phyloP scores from a whole-genome alignment of 37 sponge, comb jelly and placozoan species.

The Crambe crambe region DNA sequence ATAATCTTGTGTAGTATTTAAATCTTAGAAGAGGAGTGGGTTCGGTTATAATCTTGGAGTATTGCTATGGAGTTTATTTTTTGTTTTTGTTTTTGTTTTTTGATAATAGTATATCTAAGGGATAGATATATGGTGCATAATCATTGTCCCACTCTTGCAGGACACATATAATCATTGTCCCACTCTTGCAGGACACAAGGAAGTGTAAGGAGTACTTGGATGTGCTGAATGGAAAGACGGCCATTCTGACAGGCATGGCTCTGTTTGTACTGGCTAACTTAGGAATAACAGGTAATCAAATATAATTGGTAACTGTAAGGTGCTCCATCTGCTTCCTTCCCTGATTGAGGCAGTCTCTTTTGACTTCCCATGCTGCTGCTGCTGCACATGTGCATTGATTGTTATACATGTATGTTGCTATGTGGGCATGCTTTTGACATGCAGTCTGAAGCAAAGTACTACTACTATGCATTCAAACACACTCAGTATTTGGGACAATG shows the following conservation, averaged over 20 bases:
- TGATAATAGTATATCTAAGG: not conserved
- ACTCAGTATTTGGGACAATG: no score
- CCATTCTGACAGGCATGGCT: slow-evolving; percentile 27
- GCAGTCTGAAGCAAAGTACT: no score
- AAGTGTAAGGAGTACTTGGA: slow-evolving; percentile 41
- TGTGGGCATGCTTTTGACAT: no score
- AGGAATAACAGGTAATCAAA: not conserved
- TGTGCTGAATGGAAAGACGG: slow-evolving; percentile 48
- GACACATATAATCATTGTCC: not conserved
- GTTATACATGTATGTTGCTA: no score
- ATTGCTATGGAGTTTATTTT: not conserved
- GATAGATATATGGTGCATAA: not conserved
- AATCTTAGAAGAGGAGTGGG: not conserved
- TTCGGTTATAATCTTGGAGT: not conserved
- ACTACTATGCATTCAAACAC: no score
- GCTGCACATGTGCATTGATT: no score
- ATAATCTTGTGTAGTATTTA: not conserved
- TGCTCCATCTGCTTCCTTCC: not conserved
- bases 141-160: not conserved
- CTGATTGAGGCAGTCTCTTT: not conserved
- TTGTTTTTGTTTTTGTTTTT: not conserved
- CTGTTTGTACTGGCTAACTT: slow-evolving; percentile 44
- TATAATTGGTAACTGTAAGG: not conserved
- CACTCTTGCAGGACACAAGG: slow-evolving; percentile 22
- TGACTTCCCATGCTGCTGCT: not conserved